Percentiles rank a stretch among this genome's conserved stretches.
Evolutionary conservation across 1,140 invertebrate genomes (phyloP).

Genomic region (Pogonus chalceus): DNA sequence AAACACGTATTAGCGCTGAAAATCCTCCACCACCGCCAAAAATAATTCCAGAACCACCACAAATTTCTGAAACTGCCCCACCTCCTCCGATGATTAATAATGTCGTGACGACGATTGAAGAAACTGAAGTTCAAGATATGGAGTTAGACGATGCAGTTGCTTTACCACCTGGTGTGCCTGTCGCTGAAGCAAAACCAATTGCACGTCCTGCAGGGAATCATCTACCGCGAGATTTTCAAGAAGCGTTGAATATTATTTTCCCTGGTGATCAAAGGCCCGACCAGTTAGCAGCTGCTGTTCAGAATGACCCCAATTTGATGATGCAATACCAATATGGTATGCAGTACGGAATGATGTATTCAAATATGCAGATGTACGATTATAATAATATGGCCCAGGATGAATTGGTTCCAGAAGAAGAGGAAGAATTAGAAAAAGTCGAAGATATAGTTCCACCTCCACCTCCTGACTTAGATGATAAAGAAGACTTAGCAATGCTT

Average conservation of each 20-base stretch:
- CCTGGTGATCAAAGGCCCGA: slow-evolving; percentile 33
- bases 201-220: slow-evolving; percentile 23
- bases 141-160: slow-evolving; percentile 13
- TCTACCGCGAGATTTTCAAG: slow-evolving; percentile 54
- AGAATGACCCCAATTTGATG: slow-evolving; percentile 17
- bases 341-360: slow-evolving; percentile 18
- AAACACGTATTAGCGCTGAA: slow-evolving; percentile 10
- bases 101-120: slow-evolving; percentile 16
- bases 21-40: slow-evolving; percentile 34
- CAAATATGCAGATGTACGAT: slow-evolving; percentile 10
- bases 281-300: slow-evolving; percentile 22
- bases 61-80: slow-evolving; percentile 25
- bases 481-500: slow-evolving; percentile 56
- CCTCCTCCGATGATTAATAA: slow-evolving; percentile 17
- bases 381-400: slow-evolving; percentile 12
- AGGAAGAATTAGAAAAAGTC: neutral
- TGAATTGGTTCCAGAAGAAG: slow-evolving; percentile 9
- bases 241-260: slow-evolving; percentile 61
- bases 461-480: slow-evolving; percentile 38
- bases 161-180: slow-evolving; percentile 19
- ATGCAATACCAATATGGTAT: slow-evolving; percentile 18
- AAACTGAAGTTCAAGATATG: slow-evolving; percentile 9
- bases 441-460: slow-evolving; percentile 23
- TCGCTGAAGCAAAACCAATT: slow-evolving; percentile 17
- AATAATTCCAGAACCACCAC: slow-evolving; percentile 19